phyloP scores from a whole-genome alignment of 2,113 vertebrate genomes.

The Pteropus alecto region DNA sequence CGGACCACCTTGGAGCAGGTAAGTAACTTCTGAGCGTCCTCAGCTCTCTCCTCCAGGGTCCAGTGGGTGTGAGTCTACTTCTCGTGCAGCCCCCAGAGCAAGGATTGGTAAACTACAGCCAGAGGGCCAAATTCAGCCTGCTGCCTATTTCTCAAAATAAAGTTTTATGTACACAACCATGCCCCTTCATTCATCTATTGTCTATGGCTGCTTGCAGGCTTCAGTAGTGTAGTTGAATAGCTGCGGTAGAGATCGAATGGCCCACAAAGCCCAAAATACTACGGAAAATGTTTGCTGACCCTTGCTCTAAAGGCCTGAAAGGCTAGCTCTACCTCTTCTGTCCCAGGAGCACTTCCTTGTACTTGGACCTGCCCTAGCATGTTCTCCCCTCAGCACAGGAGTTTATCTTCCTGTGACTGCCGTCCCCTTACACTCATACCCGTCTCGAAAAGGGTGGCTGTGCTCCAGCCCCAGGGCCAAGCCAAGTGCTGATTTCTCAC shows the following conservation, averaged over 20 bases:
- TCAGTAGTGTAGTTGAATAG: neutral
- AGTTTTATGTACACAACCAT: neutral
- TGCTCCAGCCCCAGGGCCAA: neutral
- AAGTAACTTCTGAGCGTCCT: neutral
- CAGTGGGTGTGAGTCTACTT: rapidly evolving
- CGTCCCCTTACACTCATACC: rapidly evolving
- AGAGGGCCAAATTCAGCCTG: neutral
- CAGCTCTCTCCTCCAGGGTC: neutral
- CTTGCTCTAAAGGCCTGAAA: neutral
- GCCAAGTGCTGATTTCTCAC: neutral
- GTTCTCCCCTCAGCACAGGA: neutral
- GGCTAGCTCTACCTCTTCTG: neutral
- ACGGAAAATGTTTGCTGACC: neutral
- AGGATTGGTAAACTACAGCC: neutral
- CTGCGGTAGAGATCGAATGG: neutral
- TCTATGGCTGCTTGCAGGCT: neutral
- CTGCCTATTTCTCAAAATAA: neutral
- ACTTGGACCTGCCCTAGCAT: neutral
- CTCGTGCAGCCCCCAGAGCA: neutral
- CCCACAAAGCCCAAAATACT: neutral
- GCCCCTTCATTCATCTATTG: neutral
- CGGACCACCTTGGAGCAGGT: constrained; percentile 80
- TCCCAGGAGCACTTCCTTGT: neutral
- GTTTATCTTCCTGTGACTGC: neutral
- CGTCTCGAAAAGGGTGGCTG: neutral